A percentile compares a stretch with the other conserved stretches of the same genome.
These are phyloP conservation scores for Heliconius sara DNA, from an alignment of 2,888 invertebrate species.

Conservation along the genomic window DNA sequence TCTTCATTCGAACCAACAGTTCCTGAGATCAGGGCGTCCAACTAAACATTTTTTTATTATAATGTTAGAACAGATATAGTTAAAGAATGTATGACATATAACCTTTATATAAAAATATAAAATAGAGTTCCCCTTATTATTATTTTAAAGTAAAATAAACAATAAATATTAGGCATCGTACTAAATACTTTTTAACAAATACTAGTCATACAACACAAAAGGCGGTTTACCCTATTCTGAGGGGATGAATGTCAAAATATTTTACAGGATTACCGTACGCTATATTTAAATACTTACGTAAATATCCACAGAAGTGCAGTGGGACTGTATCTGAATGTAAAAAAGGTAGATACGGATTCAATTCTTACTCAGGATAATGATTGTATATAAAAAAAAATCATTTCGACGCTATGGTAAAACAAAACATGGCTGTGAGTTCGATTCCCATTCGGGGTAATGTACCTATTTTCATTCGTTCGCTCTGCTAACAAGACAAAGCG, in stretches of 20 bases:
- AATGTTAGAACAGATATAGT: neutral
- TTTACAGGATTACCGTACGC: constrained; percentile 11
- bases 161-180: neutral
- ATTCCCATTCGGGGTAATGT: too few species aligned
- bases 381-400: too few species aligned
- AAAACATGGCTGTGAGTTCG: too few species aligned
- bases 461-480: too few species aligned
- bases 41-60: too few species aligned
- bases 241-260: constrained; percentile 21
- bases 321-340: neutral
- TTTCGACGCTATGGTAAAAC: too few species aligned
- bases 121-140: too few species aligned
- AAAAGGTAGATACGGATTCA: neutral
- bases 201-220: neutral
- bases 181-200: neutral
- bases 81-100: neutral
- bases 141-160: neutral
- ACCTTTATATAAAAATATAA: neutral
- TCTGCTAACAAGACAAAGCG: too few species aligned
- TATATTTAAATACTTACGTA: neutral
- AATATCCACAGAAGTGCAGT: neutral
- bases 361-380: neutral
- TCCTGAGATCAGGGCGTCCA: too few species aligned
- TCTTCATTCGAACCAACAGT: too few species aligned
- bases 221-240: neutral